These are phyloP conservation scores for Scaptomyza montana DNA, from an alignment of 1,140 invertebrate species.

Conservation along the genomic window DNA sequence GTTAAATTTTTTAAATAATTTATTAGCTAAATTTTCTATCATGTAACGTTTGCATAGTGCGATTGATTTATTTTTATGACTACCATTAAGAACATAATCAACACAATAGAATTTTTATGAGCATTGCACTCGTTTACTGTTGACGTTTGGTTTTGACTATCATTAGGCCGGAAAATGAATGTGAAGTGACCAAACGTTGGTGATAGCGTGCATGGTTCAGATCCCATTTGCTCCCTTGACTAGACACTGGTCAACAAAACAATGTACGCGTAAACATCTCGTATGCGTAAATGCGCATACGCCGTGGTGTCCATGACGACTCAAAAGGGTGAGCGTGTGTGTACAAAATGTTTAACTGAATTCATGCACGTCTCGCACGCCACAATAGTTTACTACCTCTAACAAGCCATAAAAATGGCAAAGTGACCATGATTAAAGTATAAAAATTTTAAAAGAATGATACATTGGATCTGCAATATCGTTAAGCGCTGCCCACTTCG, in stretches of 20 bases:
- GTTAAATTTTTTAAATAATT: too few relatives aligned
- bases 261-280: slow-evolving; percentile 43
- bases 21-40: not conserved
- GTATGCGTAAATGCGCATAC: slow-evolving; percentile 61
- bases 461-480: not conserved
- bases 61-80: slow-evolving; percentile 59
- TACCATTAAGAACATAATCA: slow-evolving; percentile 66
- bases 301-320: slow-evolving; percentile 28
- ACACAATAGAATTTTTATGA: slow-evolving; percentile 69
- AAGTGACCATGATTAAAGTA: not conserved
- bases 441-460: not conserved
- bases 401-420: slow-evolving; percentile 51
- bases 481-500: not conserved
- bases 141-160: slow-evolving; percentile 21
- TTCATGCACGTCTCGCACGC: slow-evolving; percentile 50
- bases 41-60: slow-evolving; percentile 20
- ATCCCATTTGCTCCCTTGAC: slow-evolving; percentile 18
- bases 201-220: slow-evolving; percentile 10
- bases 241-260: slow-evolving; percentile 40
- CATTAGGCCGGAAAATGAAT: slow-evolving; percentile 42
- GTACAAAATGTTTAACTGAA: slow-evolving; percentile 35
- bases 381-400: slow-evolving; percentile 58
- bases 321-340: slow-evolving; percentile 44
- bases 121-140: slow-evolving; percentile 16
- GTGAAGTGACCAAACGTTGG: slow-evolving; percentile 11